Evolutionary conservation across 2,888 invertebrate genomes (phyloP), one percentile per base, ranked within the genome.

Genomic region (Sesia bembeciformis): DNA sequence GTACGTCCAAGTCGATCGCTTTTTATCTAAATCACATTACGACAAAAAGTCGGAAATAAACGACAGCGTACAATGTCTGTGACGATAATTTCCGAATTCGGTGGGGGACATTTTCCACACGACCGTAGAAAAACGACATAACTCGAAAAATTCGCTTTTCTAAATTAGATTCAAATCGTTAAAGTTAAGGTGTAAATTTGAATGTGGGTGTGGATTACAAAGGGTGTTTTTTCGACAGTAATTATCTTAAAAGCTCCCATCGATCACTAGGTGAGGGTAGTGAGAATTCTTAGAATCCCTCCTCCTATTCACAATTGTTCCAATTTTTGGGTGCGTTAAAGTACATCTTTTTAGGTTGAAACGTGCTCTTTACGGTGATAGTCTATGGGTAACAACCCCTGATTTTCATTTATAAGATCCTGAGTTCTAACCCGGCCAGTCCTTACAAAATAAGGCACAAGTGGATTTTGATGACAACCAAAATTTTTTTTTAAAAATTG

Each of bases 51-150:
- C 46, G 46, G 46, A 46, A 46, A 23, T 23, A 46, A 46, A 46
- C 46, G 46, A 46, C 46, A 46, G 8, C 23, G 23, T 23, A 23
- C 23, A 46, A n/a, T 23, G 23, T 46, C 50, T 7, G 51, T 59
- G 62, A 62, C 62, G 62, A 62, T 62, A 54, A 60, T 59, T 59
- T 58, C 66, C 62, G 57, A 64, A 64, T 64, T 64, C 59, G 61
- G 23, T 63, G n/a, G 64, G 63, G 53, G 51, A 39, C 7, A 6
- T 50, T 50, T 50, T 39, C 38, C 39, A 50, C 7, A 50, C 3
- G 4, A 23, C 23, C 39, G 39, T 38, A 50, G 7, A 3, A 39
- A 3, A 39, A 50, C 4, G 50, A 39, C 5, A 39, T 7, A 50
- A 50, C 7, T 39, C 39, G 4, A 4, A 5, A 50, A 5, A 3